phyloP scores from a whole-genome alignment of 2,113 vertebrate genomes.

The Anser brachyrhynchus region DNA sequence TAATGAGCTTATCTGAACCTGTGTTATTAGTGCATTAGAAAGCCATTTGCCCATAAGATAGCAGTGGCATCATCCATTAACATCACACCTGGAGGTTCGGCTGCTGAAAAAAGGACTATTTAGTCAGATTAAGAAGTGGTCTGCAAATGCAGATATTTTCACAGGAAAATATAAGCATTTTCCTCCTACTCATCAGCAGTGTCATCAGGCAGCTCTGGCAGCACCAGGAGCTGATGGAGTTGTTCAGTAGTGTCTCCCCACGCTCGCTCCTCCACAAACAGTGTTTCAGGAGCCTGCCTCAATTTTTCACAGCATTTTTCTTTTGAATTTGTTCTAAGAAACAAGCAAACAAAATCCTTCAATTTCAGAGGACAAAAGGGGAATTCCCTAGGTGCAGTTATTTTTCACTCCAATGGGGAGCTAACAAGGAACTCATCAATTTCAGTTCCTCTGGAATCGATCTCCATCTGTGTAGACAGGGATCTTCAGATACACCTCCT shows the following conservation, averaged over 20 bases:
- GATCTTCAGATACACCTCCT: neutral
- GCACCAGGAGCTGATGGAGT: neutral
- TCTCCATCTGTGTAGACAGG: neutral
- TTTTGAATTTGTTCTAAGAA: neutral
- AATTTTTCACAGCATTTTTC: neutral
- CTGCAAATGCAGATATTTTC: neutral
- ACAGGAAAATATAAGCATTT: neutral
- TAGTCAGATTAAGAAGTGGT: neutral
- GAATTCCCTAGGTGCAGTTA: neutral
- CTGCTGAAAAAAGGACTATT: neutral
- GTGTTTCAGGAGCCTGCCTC: neutral
- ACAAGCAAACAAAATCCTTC: neutral
- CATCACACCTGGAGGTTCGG: neutral
- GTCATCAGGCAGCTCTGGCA: neutral
- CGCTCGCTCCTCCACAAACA: neutral
- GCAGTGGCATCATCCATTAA: neutral
- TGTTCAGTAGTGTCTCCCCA: neutral
- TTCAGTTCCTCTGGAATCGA: neutral
- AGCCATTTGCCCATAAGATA: neutral
- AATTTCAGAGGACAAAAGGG: neutral
- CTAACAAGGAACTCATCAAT: neutral
- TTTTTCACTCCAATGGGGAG: neutral
- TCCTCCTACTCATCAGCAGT: neutral
- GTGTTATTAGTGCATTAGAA: neutral
- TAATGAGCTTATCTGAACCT: neutral